Percentiles rank a stretch among this genome's conserved stretches.
These are phyloP conservation scores for Noctua fimbriata DNA, from an alignment of 2,888 invertebrate species.

Conservation along the genomic window DNA sequence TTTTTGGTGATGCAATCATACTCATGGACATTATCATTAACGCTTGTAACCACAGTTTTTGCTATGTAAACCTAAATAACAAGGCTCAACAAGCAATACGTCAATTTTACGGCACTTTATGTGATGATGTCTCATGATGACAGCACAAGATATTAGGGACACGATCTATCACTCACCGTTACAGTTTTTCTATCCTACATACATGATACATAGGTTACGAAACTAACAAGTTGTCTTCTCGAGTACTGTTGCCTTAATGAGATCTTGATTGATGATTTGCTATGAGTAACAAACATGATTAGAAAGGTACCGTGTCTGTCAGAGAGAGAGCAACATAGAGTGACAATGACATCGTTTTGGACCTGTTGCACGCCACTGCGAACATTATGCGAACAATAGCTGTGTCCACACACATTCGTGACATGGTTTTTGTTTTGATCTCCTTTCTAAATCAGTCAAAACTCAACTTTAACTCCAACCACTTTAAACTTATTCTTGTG, in stretches of 20 bases:
- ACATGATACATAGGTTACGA: constrained; percentile 42
- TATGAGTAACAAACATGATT: constrained; percentile 49
- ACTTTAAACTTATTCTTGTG: constrained; percentile 14
- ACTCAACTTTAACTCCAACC: constrained; percentile 42
- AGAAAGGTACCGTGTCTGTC: constrained; percentile 67
- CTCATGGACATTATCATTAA: not conserved
- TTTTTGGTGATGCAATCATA: constrained; percentile 22
- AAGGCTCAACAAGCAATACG: not conserved
- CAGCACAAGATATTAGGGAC: constrained; percentile 34
- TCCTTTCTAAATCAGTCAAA: constrained; percentile 43
- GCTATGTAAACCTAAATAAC: not conserved
- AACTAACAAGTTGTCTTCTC: constrained; percentile 29
- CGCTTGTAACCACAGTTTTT: constrained; percentile 14
- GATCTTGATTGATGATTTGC: constrained; percentile 61
- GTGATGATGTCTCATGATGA: constrained; percentile 25
- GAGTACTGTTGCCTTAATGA: constrained; percentile 46
- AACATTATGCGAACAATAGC: constrained; percentile 64
- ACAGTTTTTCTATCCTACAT: constrained; percentile 21
- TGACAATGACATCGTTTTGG: constrained; percentile 74
- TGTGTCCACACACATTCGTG: constrained; percentile 62
- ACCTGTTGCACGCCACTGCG: constrained; percentile 57
- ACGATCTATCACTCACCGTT: constrained; percentile 14
- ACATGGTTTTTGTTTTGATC: constrained; percentile 61
- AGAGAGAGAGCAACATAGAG: constrained; percentile 64
- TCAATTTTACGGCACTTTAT: constrained; percentile 3